Evolutionary conservation across 2,888 invertebrate genomes (phyloP).

Genomic region (Dascillus cervinus): DNA sequence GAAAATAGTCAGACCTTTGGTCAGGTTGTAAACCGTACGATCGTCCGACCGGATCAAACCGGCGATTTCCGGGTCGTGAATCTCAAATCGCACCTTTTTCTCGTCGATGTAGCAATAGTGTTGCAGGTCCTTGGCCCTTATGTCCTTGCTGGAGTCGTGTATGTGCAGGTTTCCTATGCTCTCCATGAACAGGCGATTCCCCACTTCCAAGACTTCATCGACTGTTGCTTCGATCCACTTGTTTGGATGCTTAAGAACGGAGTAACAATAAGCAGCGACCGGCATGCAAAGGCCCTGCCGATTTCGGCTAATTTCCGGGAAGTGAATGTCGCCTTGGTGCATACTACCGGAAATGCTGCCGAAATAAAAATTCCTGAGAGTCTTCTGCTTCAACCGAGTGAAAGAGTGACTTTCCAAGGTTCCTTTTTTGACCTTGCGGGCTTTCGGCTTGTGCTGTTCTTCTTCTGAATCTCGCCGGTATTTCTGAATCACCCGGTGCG

Average conservation of each 20-base stretch:
- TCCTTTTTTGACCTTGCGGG: constrained; percentile 32
- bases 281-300: constrained; percentile 52
- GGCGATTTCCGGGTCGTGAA: constrained; percentile 36
- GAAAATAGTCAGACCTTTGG: constrained; percentile 50
- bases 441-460: constrained; percentile 21
- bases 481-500: constrained; percentile 32
- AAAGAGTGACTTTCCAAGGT: constrained; percentile 40
- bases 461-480: constrained; percentile 37
- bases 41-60: constrained; percentile 35
- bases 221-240: constrained; percentile 55
- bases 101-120: constrained; percentile 41
- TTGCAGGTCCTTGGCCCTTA: constrained; percentile 42
- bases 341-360: constrained; percentile 34
- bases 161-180: constrained; percentile 31
- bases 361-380: constrained; percentile 35
- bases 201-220: constrained; percentile 50
- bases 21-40: constrained; percentile 39
- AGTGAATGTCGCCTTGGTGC: constrained; percentile 34
- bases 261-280: constrained; percentile 51
- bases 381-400: constrained; percentile 34
- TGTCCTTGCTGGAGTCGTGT: constrained; percentile 26
- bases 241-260: constrained; percentile 51
- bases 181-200: constrained; percentile 44
- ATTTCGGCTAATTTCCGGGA: constrained; percentile 25
- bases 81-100: constrained; percentile 35